A percentile compares a stretch with the other conserved stretches of the same genome.
Conservation (phyloP, 2,888 invertebrate genomes). For the Oxyteleia sp. region DNA sequence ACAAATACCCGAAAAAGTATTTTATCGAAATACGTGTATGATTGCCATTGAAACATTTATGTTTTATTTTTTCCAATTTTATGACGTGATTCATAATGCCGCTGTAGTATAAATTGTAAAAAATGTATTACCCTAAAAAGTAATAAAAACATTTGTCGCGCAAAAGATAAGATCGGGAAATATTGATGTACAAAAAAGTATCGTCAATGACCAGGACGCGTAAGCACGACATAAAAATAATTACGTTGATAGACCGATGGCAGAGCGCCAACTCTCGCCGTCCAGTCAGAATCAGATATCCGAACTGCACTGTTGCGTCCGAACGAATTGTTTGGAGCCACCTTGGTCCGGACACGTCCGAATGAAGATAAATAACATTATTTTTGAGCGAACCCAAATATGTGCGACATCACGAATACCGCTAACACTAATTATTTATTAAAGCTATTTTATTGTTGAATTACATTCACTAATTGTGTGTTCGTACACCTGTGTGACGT, state of each 20-base stretch:
- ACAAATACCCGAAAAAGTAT: too few relatives aligned
- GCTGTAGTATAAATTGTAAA: too few relatives aligned
- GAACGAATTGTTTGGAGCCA: slow-evolving; percentile 77
- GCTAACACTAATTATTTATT: neutral
- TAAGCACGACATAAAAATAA: slow-evolving; percentile 81
- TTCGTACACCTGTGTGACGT: neutral
- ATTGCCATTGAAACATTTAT: too few relatives aligned
- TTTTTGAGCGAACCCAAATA: slow-evolving; percentile 10
- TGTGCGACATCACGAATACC: neutral
- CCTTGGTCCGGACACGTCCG: slow-evolving; percentile 43
- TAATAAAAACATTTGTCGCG: slow-evolving; percentile 5
- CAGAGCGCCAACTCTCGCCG: slow-evolving; percentile 77
- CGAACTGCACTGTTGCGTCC: slow-evolving; percentile 80
- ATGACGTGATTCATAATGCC: too few relatives aligned
- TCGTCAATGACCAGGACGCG: slow-evolving; percentile 52
- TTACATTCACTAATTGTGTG: neutral
- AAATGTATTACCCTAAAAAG: neutral
- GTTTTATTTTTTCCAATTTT: too few relatives aligned
- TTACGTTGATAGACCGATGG: slow-evolving; percentile 83
- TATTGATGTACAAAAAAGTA: slow-evolving; percentile 62
- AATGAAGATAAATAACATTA: slow-evolving; percentile 46
- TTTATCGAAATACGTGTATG: too few relatives aligned
- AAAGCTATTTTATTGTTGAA: neutral
- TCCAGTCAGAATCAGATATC: slow-evolving; percentile 83
- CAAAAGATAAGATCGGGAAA: slow-evolving; percentile 44